Percentiles rank a stretch among this genome's conserved stretches.
These are phyloP conservation scores for Crypturellus tataupa DNA, from an alignment of 2,797 vertebrate species.

Conservation along the genomic window DNA sequence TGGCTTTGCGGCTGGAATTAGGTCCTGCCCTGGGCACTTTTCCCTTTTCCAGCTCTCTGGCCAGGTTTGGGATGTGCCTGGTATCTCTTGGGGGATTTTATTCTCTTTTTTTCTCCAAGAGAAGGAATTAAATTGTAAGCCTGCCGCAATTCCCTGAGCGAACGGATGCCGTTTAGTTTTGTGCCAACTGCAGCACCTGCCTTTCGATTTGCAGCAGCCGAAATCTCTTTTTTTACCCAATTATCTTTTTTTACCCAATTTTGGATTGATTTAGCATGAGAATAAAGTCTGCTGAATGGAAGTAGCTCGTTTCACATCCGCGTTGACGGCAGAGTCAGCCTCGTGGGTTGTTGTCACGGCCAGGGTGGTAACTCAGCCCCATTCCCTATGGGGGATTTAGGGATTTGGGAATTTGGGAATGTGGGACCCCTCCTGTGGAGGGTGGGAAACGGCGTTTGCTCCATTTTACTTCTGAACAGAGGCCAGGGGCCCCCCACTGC, in stretches of 20 bases:
- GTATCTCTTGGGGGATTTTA: neutral
- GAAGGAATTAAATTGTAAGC: neutral
- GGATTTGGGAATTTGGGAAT: neutral
- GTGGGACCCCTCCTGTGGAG: neutral
- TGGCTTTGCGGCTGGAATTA: neutral
- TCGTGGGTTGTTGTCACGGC: neutral
- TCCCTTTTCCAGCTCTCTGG: slow-evolving; percentile 11
- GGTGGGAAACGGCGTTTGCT: neutral
- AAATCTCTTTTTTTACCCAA: neutral
- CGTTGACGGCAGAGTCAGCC: too few species aligned
- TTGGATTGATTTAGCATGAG: neutral
- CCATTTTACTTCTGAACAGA: neutral
- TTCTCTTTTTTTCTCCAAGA: neutral
- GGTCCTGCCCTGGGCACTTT: neutral
- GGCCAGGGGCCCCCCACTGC: too few species aligned
- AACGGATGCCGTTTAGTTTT: neutral
- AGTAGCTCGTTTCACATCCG: neutral
- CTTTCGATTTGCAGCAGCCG: neutral
- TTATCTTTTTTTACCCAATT: neutral
- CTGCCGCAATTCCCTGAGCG: neutral
- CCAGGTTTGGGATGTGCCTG: neutral
- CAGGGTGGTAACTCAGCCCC: neutral
- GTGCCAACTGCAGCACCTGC: neutral
- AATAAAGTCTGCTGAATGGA: neutral
- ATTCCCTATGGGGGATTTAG: neutral